Conservation (phyloP, 2,888 invertebrate genomes). For the Laspeyria flexula region DNA sequence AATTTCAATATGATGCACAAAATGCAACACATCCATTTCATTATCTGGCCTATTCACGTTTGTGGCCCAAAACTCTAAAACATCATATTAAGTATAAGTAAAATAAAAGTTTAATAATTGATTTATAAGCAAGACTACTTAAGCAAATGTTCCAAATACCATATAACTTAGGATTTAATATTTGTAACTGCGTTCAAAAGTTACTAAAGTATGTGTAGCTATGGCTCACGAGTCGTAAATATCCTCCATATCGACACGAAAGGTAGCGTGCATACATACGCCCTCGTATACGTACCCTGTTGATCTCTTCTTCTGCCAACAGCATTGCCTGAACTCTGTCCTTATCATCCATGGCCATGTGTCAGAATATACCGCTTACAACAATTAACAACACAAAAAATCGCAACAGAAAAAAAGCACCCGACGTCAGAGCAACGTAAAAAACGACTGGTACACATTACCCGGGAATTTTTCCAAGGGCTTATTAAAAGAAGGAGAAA, state of each 20-base stretch:
- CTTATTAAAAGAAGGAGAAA: constrained; percentile 83
- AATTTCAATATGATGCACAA: too few species aligned
- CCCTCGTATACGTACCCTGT: constrained; percentile 55
- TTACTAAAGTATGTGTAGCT: constrained; percentile 32
- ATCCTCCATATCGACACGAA: constrained; percentile 29
- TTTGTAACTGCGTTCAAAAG: constrained; percentile 29
- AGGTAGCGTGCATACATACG: constrained; percentile 38
- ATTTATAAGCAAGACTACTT: constrained; percentile 11
- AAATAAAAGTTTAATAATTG: too few species aligned
- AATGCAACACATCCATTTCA: too few species aligned
- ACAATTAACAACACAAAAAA: constrained; percentile 45
- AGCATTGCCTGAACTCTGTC: constrained; percentile 63
- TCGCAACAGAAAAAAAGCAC: constrained; percentile 64
- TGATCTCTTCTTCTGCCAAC: constrained; percentile 79
- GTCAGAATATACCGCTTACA: constrained; percentile 45
- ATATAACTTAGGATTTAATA: too few species aligned
- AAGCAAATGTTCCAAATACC: too few species aligned
- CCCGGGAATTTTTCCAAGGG: constrained; percentile 73
- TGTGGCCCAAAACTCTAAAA: too few species aligned
- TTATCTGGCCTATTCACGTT: too few species aligned
- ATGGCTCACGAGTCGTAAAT: constrained; percentile 26
- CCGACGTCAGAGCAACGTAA: constrained; percentile 77
- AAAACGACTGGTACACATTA: constrained; percentile 83
- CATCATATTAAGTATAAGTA: too few species aligned
- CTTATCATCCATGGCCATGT: constrained; percentile 58